Evolutionary conservation across 2,888 invertebrate genomes (phyloP).

Genomic region (Fissipunctia ypsillon): DNA sequence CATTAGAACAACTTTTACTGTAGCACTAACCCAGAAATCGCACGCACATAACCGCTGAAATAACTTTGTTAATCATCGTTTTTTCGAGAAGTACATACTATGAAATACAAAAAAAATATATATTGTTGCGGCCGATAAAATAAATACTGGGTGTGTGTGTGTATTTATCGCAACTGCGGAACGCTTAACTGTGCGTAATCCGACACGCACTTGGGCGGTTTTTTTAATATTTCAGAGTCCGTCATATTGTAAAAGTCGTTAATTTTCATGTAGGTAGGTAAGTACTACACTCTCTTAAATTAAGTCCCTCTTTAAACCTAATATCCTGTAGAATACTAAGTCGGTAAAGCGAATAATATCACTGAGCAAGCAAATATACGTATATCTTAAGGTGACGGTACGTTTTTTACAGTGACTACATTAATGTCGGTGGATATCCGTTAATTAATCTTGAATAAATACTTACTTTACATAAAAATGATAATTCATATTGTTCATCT

Average conservation of each 20-base stretch:
- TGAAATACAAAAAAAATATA: background rate
- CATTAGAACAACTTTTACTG: background rate
- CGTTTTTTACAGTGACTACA: background rate
- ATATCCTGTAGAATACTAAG: background rate
- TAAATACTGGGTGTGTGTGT: background rate
- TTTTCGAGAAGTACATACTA: background rate
- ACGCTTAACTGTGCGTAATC: background rate
- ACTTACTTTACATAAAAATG: constrained; percentile 92
- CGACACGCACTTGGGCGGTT: background rate
- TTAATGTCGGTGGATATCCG: background rate
- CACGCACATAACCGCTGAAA: background rate
- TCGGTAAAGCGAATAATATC: too few species aligned
- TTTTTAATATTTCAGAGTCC: background rate
- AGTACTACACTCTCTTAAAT: background rate
- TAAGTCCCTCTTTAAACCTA: background rate
- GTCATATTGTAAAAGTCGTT: background rate
- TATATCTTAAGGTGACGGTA: background rate
- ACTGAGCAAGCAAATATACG: constrained; percentile 1
- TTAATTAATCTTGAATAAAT: constrained; percentile 12
- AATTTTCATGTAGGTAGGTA: background rate
- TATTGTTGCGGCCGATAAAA: background rate
- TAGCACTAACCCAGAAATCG: background rate
- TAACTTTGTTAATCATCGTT: background rate
- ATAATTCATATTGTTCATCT: constrained; percentile 92
- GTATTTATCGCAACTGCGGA: background rate